Conservation (phyloP, 2,888 invertebrate species). For the Augochlorella aurata region DNA sequence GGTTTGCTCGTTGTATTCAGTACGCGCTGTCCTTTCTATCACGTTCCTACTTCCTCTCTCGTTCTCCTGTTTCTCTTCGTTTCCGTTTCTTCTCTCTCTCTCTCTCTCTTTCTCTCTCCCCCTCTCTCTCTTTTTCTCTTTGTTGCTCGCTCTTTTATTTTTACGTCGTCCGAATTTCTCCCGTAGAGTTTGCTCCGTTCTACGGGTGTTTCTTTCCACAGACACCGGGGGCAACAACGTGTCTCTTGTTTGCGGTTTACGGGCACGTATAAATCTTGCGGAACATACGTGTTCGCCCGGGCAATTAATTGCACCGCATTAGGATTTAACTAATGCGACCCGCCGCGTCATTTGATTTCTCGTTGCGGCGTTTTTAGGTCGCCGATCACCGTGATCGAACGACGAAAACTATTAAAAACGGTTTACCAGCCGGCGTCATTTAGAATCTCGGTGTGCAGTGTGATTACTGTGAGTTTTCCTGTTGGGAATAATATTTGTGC, state of each 20-base stretch:
- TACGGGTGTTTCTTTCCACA: conserved; percentile 36
- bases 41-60: conserved; percentile 3
- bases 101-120: conserved; percentile 6
- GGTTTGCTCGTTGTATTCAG: conserved; percentile 36
- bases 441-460: too few relatives aligned
- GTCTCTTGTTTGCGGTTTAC: conserved; percentile 48
- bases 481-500: too few relatives aligned
- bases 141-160: background rate
- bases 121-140: background rate
- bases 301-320: conserved; percentile 45
- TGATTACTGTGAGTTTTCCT: too few relatives aligned
- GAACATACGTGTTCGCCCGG: conserved; percentile 20
- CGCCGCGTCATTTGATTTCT: conserved; percentile 19
- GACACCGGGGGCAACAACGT: conserved; percentile 22
- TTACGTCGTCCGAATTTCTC: background rate
- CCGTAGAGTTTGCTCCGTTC: background rate
- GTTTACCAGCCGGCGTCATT: background rate
- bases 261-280: conserved; percentile 34
- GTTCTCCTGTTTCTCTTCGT: conserved; percentile 8
- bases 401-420: background rate
- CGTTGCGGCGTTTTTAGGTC: background rate
- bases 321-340: conserved; percentile 36
- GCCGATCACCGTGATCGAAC: background rate
- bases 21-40: conserved; percentile 32
- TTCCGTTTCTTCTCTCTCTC: conserved; percentile 15